These are phyloP conservation scores for Chloroclystis v-ata DNA, from an alignment of 2,888 invertebrate species.

Conservation along the genomic window DNA sequence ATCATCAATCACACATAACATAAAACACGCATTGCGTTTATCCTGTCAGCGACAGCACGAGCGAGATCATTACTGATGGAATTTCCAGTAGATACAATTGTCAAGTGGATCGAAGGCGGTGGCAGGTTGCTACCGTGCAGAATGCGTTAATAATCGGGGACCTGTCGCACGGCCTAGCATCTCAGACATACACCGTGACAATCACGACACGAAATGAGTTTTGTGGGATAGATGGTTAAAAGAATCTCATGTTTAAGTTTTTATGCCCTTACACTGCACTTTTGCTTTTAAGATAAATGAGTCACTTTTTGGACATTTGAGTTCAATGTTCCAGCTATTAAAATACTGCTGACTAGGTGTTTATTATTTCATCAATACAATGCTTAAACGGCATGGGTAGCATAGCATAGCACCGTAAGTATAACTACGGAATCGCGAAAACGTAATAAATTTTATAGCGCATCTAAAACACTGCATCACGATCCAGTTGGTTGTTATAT, in stretches of 20 bases:
- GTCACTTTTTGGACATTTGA: background rate
- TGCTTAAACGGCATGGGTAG: too few species aligned
- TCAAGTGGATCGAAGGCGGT: slow-evolving; percentile 18
- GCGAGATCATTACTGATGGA: slow-evolving; percentile 42
- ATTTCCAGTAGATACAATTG: slow-evolving; percentile 26
- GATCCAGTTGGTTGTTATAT: slow-evolving; percentile 44
- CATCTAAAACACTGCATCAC: slow-evolving; percentile 37
- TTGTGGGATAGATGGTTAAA: slow-evolving; percentile 20
- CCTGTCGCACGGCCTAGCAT: slow-evolving; percentile 71
- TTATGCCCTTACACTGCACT: slow-evolving; percentile 4
- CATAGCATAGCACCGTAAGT: too few species aligned
- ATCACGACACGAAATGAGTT: slow-evolving; percentile 43
- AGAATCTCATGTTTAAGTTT: slow-evolving; percentile 13
- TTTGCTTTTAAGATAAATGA: slow-evolving; percentile 2
- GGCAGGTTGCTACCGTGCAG: slow-evolving; percentile 52
- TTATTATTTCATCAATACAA: too few species aligned
- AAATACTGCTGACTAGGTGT: too few species aligned
- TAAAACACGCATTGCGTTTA: slow-evolving; percentile 22
- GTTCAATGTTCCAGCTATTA: too few species aligned
- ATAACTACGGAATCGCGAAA: too few species aligned
- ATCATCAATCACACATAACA: slow-evolving; percentile 21
- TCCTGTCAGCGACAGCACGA: slow-evolving; percentile 24
- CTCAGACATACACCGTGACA: slow-evolving; percentile 43
- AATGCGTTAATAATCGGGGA: slow-evolving; percentile 73
- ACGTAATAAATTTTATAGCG: too few species aligned